Percentiles rank a stretch among this genome's conserved stretches.
These are phyloP conservation scores for Pseudeuparius sepicola DNA, from an alignment of 2,888 invertebrate genomes.

Conservation along the genomic window DNA sequence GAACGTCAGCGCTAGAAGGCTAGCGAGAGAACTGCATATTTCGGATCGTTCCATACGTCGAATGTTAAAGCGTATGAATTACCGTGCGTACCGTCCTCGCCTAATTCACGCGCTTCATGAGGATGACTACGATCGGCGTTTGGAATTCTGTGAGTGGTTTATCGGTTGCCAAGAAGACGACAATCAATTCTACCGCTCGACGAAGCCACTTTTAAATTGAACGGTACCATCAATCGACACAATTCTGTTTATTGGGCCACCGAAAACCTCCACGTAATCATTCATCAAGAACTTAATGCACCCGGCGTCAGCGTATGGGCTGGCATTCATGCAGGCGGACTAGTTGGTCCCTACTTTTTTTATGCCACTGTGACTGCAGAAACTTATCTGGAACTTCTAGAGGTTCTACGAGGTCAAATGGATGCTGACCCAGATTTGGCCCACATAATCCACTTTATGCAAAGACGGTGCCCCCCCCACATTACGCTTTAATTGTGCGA, in stretches of 20 bases:
- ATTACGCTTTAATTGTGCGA: slow-evolving; percentile 5
- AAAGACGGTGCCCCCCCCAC: slow-evolving; percentile 5
- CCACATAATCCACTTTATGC: slow-evolving; percentile 8
- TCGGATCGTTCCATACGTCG: slow-evolving; percentile 12
- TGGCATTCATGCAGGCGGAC: slow-evolving; percentile 20
- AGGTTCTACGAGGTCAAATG: slow-evolving; percentile 9
- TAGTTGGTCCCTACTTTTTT: slow-evolving; percentile 23
- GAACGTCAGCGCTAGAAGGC: slow-evolving; percentile 12
- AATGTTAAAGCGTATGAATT: slow-evolving; percentile 10
- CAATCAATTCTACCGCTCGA: slow-evolving; percentile 22
- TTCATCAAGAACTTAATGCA: slow-evolving; percentile 19
- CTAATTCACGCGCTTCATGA: slow-evolving; percentile 18
- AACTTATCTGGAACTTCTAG: slow-evolving; percentile 12
- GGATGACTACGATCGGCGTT: slow-evolving; percentile 18
- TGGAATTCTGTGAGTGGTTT: slow-evolving; percentile 23
- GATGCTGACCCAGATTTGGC: slow-evolving; percentile 9
- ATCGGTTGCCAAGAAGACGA: slow-evolving; percentile 16
- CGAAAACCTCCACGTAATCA: slow-evolving; percentile 21
- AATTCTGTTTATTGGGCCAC: slow-evolving; percentile 25
- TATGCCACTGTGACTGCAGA: slow-evolving; percentile 18
- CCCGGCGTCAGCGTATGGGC: slow-evolving; percentile 24
- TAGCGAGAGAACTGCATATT: slow-evolving; percentile 11
- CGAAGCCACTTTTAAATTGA: slow-evolving; percentile 26
- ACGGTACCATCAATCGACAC: slow-evolving; percentile 25
- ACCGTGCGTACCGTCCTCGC: slow-evolving; percentile 16